Base-by-base conservation (phyloP, 2,113 vertebrate species). In the Podiceps cristatus region DNA sequence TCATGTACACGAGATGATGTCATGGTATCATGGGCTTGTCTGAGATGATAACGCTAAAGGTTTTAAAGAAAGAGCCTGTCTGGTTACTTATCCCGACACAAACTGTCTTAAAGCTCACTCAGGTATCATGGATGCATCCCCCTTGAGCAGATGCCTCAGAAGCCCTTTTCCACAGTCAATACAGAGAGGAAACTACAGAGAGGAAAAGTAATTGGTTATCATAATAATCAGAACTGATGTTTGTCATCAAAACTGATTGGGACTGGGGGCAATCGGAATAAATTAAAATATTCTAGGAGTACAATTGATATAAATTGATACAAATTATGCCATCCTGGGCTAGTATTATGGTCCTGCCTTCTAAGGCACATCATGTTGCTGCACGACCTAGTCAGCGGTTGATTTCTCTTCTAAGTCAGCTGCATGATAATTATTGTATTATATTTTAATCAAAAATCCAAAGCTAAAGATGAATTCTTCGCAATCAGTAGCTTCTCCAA, bases 1-100 rank as follows among this genome's bases (percentile, higher is more conserved):
- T 45, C 10, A 47, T 7, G 35, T 10, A 33, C 16, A 16, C 13
- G 25, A 73, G 31, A 56, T 0, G 0, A 27, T 49, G 55, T 27
- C 33, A 11, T 10, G 40, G 55, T 76, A 28, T 49, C 18, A 17
- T 6, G 15, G 42, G 55, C 31, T 85, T 78, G 18, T 63, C 80
- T 55, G 84, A 77, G 58, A 77, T 14, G 22, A 44, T 56, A 90
- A 74, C 12, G 12, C 37, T 42, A 52, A 47, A 82, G 44, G 4
- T 47, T 76, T 93, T 76, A 37, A 50, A 52, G 33, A 75, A 72
- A 35, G 37, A 90, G 49, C n/a, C 17, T 17, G 8, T 58, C 40
- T 85, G 20, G 31, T 53, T 67, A 75, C 37, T 71, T 31, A 74
- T 37, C 24, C 62, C 79, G 58, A 58, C 17, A 47, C 47, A 85